A percentile compares a stretch with the other conserved stretches of the same genome.
Conservation (phyloP, 2,113 vertebrate genomes). For the Eira barbara region DNA sequence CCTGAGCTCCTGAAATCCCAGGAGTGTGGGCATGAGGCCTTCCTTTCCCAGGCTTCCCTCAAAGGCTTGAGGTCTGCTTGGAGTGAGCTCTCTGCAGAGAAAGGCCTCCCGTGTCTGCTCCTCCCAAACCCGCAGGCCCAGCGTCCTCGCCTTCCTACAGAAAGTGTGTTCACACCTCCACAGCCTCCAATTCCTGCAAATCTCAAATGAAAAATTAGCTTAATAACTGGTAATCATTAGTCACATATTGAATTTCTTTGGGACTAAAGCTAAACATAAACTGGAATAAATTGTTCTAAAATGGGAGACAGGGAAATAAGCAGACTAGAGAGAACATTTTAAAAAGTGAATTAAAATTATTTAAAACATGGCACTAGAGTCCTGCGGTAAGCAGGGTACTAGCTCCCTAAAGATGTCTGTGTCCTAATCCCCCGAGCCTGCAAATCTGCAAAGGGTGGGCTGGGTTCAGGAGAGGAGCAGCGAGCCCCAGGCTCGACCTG, state of each 20-base stretch:
- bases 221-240: neutral
- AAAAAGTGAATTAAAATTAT: neutral
- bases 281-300: neutral
- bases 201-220: neutral
- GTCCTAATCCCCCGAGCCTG: neutral
- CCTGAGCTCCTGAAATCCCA: too few relatives aligned
- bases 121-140: too few relatives aligned
- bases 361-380: neutral
- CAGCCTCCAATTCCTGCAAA: neutral
- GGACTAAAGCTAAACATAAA: neutral
- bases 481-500: fast-evolving
- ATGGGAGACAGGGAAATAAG: neutral
- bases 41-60: neutral
- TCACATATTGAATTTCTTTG: neutral
- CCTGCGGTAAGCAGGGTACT: neutral
- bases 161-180: neutral
- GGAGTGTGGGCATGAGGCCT: fast-evolving
- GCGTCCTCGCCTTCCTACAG: fast-evolving
- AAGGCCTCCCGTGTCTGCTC: too few relatives aligned
- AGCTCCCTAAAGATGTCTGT: neutral
- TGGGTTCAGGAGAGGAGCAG: fast-evolving
- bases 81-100: too few relatives aligned
- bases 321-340: neutral
- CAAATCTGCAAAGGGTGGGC: fast-evolving
- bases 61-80: neutral